Evolutionary conservation across 2,888 invertebrate genomes (phyloP), one percentile per base, ranked within the genome.

Genomic region (Azorinus chamasolen): DNA sequence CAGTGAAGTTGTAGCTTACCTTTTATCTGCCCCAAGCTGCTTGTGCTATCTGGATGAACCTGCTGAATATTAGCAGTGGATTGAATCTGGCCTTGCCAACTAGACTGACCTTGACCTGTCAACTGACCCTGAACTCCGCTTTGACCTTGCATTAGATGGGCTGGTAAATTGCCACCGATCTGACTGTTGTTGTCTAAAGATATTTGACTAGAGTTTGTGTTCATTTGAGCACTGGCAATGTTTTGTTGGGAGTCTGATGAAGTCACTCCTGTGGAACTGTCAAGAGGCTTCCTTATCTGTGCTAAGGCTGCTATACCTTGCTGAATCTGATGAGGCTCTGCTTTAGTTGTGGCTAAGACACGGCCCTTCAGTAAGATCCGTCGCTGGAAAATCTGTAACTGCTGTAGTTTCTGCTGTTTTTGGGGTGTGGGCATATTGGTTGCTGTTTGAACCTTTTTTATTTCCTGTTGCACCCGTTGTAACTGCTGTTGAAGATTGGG

Each of bases 311-410:
- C 63, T 50, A 58, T 16, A 24, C 55, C 63, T 71, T 66, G 61
- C 43, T 68, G 65, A 22, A 69, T 58, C 32, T 70, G 79, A 45
- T 68, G 65, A 2, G 65, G 72, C 22, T 76, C 75, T 20, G 79
- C 59, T 51, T 48, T 74, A 10, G 74, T 75, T 22, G 74, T 79
- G 8, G 79, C 70, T 41, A 80, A 83, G 96, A 94, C 75, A 95
- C 96, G 96, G 10, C 96, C 96, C 14, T 95, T 95, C 0, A 95
- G 95, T 78, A 96, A 89, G 79, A 96, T 96, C 88, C 95, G 95
- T 78, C 96, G 95, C 88, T 96, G 96, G 79, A 96, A 95, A 66
- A 95, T 94, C 84, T 95, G 95, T 39, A 96, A 92, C 81, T 95
- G 94, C 71, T 95, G 94, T 55, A 95, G 88, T 12, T 94, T 90